phyloP scores from a whole-genome alignment of 2,888 invertebrate genomes.

The Plagiodera versicolora region DNA sequence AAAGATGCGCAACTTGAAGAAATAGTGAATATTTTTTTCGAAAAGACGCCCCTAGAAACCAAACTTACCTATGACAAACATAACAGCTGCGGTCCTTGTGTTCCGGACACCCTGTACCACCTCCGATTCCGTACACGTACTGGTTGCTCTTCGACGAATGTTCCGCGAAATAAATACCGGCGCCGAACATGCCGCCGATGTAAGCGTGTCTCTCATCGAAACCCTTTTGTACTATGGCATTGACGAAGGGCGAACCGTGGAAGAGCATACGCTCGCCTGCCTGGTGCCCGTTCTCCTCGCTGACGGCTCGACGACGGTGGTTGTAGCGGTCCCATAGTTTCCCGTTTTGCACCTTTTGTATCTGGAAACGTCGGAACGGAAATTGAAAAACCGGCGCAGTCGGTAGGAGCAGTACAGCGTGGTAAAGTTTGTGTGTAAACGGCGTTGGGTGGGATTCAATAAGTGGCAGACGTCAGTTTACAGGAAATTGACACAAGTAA shows the following conservation, averaged over 20 bases:
- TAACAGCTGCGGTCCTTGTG: conserved; percentile 97
- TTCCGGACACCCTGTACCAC: conserved; percentile 92
- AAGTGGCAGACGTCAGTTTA: no score
- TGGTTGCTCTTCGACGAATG: conserved; percentile 98
- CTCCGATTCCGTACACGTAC: conserved; percentile 97
- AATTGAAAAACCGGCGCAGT: neutral
- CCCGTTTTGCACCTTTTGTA: conserved; percentile 94
- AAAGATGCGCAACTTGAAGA: no score
- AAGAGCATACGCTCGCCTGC: conserved; percentile 85
- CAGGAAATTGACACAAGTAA: no score
- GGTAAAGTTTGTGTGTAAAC: no score
- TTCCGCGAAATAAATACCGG: conserved; percentile 97
- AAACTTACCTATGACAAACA: conserved; percentile 83
- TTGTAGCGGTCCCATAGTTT: conserved; percentile 93
- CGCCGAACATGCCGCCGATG: conserved; percentile 90
- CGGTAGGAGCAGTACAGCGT: no score
- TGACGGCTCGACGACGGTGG: conserved; percentile 87
- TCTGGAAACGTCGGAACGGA: conserved; percentile 59
- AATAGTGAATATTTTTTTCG: no score
- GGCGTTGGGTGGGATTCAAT: no score
- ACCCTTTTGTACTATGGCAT: conserved; percentile 97
- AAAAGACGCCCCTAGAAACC: no score
- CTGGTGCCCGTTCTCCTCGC: conserved; percentile 78
- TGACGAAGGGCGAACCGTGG: conserved; percentile 97
- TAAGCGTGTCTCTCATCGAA: conserved; percentile 98